A percentile compares a stretch with the other conserved stretches of the same genome.
Conservation (phyloP, 2,797 vertebrate genomes). For the Sebastes kiyomatsui region DNA sequence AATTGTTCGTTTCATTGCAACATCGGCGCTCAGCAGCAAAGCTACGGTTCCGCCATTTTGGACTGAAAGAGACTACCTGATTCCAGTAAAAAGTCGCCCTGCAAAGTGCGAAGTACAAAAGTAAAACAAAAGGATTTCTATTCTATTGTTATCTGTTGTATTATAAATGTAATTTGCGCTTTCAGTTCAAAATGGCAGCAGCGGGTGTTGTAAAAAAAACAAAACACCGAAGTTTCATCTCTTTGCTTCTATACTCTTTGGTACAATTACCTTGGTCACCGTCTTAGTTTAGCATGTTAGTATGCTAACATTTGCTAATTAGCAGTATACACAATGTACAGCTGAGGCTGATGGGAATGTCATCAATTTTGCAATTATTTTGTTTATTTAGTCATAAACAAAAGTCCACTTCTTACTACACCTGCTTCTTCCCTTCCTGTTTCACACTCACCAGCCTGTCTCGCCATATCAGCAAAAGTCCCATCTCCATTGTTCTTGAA, state of each 20-base stretch:
- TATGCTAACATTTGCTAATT: not conserved
- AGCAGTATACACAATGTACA: not conserved
- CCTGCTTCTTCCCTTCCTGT: not conserved
- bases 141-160: too few species aligned
- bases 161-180: too few species aligned
- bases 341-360: not conserved
- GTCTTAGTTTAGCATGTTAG: not conserved
- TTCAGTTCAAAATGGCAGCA: too few species aligned
- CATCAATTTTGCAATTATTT: not conserved
- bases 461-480: constrained; percentile 86
- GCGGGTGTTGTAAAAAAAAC: too few species aligned
- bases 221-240: too few species aligned
- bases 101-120: too few species aligned
- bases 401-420: not conserved
- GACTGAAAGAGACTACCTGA: too few species aligned
- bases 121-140: too few species aligned
- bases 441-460: constrained; percentile 82
- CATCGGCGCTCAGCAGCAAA: too few species aligned
- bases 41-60: not conserved
- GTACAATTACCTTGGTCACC: not conserved
- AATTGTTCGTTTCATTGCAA: too few species aligned
- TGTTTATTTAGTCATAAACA: not conserved
- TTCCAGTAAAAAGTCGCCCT: too few species aligned
- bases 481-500: constrained; percentile 92
- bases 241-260: too few species aligned